These are phyloP conservation scores for Elgaria multicarinata DNA, from an alignment of 2,113 vertebrate genomes.

Conservation along the genomic window DNA sequence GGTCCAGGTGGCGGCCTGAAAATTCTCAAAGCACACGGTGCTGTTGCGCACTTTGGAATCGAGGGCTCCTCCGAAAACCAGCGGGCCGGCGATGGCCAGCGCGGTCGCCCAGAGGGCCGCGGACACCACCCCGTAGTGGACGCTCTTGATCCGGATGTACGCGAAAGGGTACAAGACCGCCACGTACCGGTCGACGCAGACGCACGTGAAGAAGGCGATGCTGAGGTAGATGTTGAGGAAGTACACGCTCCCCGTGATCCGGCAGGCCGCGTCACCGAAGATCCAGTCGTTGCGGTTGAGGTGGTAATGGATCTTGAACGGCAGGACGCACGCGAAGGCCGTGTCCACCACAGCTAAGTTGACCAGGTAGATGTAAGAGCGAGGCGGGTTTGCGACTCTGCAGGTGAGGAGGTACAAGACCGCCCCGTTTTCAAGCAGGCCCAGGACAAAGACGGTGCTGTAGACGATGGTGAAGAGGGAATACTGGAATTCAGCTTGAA, in stretches of 20 bases:
- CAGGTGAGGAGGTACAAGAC: slow-evolving; percentile 77
- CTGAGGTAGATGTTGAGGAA: slow-evolving; percentile 82
- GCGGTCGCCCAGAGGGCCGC: slow-evolving; percentile 70
- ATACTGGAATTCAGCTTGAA: slow-evolving; percentile 79
- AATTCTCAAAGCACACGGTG: slow-evolving; percentile 80
- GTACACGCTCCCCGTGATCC: slow-evolving; percentile 74
- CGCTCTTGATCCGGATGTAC: slow-evolving; percentile 70
- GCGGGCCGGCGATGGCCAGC: neutral
- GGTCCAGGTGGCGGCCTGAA: slow-evolving; percentile 64
- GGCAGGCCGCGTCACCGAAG: slow-evolving; percentile 77
- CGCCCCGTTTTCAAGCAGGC: slow-evolving; percentile 76
- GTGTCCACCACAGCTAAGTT: slow-evolving; percentile 81
- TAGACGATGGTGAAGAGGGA: slow-evolving; percentile 77
- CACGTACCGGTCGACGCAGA: slow-evolving; percentile 82
- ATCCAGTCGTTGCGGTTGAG: slow-evolving; percentile 78
- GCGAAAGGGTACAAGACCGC: slow-evolving; percentile 79
- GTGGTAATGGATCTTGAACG: slow-evolving; percentile 85
- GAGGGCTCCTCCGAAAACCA: slow-evolving; percentile 61
- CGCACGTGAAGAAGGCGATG: slow-evolving; percentile 82
- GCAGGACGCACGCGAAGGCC: slow-evolving; percentile 77
- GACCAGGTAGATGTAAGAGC: slow-evolving; percentile 79
- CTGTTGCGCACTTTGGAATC: accelerated
- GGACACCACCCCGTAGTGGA: slow-evolving; percentile 22
- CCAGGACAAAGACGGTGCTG: slow-evolving; percentile 76
- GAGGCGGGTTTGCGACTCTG: slow-evolving; percentile 48